Evolutionary conservation across 2,113 vertebrate species (phyloP).

Genomic region (Albula glossodonta): DNA sequence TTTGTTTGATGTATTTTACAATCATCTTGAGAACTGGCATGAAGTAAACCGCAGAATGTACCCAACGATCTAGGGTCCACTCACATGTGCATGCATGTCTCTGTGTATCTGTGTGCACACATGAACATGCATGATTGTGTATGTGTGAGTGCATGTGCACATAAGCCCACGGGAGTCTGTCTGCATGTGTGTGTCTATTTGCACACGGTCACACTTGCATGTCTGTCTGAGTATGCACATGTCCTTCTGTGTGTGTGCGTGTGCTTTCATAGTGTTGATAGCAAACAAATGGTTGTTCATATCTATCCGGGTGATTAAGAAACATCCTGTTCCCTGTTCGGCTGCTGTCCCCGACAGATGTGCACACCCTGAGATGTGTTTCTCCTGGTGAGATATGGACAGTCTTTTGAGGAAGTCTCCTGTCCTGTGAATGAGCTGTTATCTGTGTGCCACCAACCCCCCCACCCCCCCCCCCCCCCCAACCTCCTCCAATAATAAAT

Average conservation of each 20-base stretch:
- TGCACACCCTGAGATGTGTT: neutral
- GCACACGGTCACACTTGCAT: no score
- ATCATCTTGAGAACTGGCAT: no score
- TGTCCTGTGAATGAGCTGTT: constrained; percentile 7
- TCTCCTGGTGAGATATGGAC: constrained; percentile 10
- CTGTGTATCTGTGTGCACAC: no score
- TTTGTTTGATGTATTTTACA: no score
- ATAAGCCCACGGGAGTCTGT: neutral
- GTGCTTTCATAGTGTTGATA: neutral
- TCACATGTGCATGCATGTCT: no score
- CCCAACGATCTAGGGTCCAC: no score
- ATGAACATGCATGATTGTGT: no score
- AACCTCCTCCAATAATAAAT: constrained; percentile 43
- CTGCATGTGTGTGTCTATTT: neutral
- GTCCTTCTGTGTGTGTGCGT: neutral
- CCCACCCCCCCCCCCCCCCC: constrained; percentile 37
- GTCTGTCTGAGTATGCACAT: neutral
- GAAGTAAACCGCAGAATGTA: no score
- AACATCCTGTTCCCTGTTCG: constrained; percentile 9
- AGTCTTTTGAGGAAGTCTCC: constrained; percentile 7
- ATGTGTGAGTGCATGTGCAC: no score
- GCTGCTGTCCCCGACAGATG: constrained; percentile 8
- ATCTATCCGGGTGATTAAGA: constrained; percentile 17
- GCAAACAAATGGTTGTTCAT: constrained; percentile 4
- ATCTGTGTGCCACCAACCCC: constrained; percentile 44